Conservation (phyloP, 2,888 invertebrate species). For the Nomada fabriciana region DNA sequence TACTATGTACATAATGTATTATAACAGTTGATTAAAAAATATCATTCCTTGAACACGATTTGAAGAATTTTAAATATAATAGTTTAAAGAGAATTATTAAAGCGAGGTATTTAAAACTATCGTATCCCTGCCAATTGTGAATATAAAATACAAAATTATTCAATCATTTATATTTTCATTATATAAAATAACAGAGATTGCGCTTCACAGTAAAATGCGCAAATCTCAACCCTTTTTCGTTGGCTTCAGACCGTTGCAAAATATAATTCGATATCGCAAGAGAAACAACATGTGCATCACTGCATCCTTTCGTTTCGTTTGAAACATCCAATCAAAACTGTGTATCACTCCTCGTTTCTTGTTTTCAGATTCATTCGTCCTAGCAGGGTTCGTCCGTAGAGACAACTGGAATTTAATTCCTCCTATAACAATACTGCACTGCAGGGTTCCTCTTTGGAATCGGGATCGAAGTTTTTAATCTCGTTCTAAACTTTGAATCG, state of each 20-base stretch:
- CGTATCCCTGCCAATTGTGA: no score
- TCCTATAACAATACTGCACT: conserved; percentile 21
- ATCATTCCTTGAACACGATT: no score
- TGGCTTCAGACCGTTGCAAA: background rate
- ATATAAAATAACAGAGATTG: no score
- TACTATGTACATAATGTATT: no score
- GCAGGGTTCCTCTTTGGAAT: conserved; percentile 31
- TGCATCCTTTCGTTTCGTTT: conserved; percentile 22
- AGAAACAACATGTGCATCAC: background rate
- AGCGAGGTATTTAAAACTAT: no score
- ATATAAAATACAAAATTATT: no score
- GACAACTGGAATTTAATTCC: conserved; percentile 38
- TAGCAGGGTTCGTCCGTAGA: background rate
- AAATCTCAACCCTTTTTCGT: background rate
- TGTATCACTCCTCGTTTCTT: conserved; percentile 30
- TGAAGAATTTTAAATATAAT: no score
- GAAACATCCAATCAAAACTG: conserved; percentile 43
- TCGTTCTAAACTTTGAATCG: background rate
- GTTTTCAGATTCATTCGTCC: conserved; percentile 48
- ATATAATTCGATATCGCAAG: conserved; percentile 27
- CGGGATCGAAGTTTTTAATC: conserved; percentile 47
- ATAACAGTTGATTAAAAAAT: no score
- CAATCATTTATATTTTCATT: no score
- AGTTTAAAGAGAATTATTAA: no score
- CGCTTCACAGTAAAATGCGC: background rate